Percentiles rank a stretch among this genome's conserved stretches.
These are phyloP conservation scores for Batillaria attramentaria DNA, from an alignment of 1,140 invertebrate genomes.

Conservation along the genomic window DNA sequence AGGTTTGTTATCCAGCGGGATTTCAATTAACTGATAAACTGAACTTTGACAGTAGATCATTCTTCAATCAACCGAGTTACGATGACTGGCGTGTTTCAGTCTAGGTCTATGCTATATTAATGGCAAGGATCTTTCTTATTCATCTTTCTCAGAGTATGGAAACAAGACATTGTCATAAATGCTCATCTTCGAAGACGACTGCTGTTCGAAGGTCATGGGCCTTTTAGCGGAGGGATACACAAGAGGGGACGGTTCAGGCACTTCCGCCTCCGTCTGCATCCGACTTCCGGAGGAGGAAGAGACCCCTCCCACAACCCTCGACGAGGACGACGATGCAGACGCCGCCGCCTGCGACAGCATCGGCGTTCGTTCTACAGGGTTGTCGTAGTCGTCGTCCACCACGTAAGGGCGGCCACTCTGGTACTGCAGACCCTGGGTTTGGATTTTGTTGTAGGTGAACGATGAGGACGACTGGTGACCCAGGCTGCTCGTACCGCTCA, in stretches of 20 bases:
- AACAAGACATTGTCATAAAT: conserved; percentile 65
- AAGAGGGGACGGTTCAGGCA: conserved; percentile 58
- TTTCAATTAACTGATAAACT: too few relatives aligned
- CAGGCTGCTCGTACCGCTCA: conserved; percentile 1
- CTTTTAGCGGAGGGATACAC: conserved; percentile 61
- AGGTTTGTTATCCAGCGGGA: too few relatives aligned
- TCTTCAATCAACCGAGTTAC: too few relatives aligned
- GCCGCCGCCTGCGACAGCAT: conserved; percentile 46
- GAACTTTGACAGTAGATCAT: too few relatives aligned
- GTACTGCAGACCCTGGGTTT: conserved; percentile 10
- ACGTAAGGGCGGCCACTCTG: conserved; percentile 11
- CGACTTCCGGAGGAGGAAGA: conserved; percentile 1
- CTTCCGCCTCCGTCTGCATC: conserved; percentile 38
- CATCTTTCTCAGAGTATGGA: conserved; percentile 34
- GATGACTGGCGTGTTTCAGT: too few relatives aligned
- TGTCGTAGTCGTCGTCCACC: conserved; percentile 62
- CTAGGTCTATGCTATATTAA: too few relatives aligned
- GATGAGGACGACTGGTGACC: background rate
- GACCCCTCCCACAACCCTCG: background rate
- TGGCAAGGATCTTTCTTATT: too few relatives aligned
- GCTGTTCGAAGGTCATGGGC: conserved; percentile 68
- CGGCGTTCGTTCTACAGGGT: conserved; percentile 54
- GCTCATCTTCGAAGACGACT: conserved; percentile 65
- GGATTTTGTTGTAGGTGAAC: conserved; percentile 18
- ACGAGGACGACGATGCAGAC: background rate